Evolutionary conservation across 2,888 invertebrate species (phyloP).

Genomic region (Nebria salina): DNA sequence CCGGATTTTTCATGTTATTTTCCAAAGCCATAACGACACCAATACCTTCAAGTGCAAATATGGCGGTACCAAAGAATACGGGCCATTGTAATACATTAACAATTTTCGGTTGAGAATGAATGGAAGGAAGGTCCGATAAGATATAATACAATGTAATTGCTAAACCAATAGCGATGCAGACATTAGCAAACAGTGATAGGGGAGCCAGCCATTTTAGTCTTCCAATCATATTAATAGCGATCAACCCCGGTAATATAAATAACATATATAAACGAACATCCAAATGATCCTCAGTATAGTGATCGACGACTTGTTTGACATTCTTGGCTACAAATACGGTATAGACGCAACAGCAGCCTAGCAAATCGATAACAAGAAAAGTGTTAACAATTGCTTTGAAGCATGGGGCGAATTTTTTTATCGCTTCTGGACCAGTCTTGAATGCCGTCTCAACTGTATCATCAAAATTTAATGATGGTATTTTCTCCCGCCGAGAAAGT

Average conservation of each 20-base stretch:
- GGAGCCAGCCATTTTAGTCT: conserved; percentile 91
- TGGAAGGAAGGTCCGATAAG: conserved; percentile 76
- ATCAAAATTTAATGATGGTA: conserved; percentile 87
- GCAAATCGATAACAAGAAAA: conserved; percentile 88
- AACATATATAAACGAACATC: conserved; percentile 72
- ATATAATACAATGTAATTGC: conserved; percentile 90
- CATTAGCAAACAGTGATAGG: conserved; percentile 93
- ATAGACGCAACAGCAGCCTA: conserved; percentile 99
- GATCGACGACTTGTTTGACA: conserved; percentile 79
- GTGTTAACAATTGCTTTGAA: conserved; percentile 81
- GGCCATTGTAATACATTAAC: conserved; percentile 71
- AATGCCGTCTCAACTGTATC: conserved; percentile 92
- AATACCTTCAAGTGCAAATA: conserved; percentile 74
- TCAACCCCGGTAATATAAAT: conserved; percentile 73
- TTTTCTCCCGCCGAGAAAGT: conserved; percentile 79
- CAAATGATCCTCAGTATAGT: conserved; percentile 62
- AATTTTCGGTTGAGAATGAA: conserved; percentile 65
- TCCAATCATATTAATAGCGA: conserved; percentile 79
- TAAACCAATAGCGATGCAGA: conserved; percentile 86
- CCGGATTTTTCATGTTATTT: conserved; percentile 94
- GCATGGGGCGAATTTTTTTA: conserved; percentile 77
- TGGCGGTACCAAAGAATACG: conserved; percentile 68
- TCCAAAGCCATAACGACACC: conserved; percentile 94
- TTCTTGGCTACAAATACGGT: conserved; percentile 92
- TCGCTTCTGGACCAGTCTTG: conserved; percentile 77